Percentiles rank a stretch among this genome's conserved stretches.
Evolutionary conservation across 1,140 invertebrate species (phyloP).

Genomic region (Drosophila prosaltans): DNA sequence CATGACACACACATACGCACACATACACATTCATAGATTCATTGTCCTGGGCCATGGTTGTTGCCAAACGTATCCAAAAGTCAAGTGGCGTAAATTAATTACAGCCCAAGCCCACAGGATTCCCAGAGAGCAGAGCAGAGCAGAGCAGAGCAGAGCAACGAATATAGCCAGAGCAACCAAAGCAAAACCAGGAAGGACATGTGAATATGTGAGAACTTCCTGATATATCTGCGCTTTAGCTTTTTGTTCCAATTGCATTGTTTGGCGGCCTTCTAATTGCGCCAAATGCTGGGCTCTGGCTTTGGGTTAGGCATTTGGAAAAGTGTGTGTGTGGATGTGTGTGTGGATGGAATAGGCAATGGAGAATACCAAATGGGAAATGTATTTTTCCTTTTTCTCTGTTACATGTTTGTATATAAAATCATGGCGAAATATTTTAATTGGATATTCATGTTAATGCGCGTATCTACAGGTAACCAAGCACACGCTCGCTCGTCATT

Average conservation of each 20-base stretch:
- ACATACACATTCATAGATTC: slow-evolving; percentile 1
- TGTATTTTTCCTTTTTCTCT: slow-evolving; percentile 20
- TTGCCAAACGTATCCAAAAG: slow-evolving; percentile 39
- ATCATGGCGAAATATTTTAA: slow-evolving; percentile 62
- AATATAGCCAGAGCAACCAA: neutral
- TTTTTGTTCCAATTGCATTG: slow-evolving; percentile 20
- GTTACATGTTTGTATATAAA: slow-evolving; percentile 15
- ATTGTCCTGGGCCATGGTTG: slow-evolving; percentile 32
- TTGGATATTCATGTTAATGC: slow-evolving; percentile 51
- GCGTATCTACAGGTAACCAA: slow-evolving; percentile 11
- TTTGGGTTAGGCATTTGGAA: slow-evolving; percentile 9
- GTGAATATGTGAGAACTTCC: slow-evolving; percentile 12
- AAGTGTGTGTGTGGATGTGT: neutral
- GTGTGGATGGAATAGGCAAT: neutral
- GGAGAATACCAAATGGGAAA: slow-evolving; percentile 26
- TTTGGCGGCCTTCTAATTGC: slow-evolving; percentile 22
- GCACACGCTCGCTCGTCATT: neutral
- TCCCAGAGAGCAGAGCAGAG: neutral
- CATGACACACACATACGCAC: neutral
- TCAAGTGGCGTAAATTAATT: slow-evolving; percentile 67
- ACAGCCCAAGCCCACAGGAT: slow-evolving; percentile 34
- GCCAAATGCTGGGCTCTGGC: slow-evolving; percentile 11
- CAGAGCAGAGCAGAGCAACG: neutral
- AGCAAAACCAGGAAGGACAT: slow-evolving; percentile 3
- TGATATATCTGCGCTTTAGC: slow-evolving; percentile 14